These are phyloP conservation scores for Planiliza haematocheilus DNA, from an alignment of 2,113 vertebrate species.

Conservation along the genomic window DNA sequence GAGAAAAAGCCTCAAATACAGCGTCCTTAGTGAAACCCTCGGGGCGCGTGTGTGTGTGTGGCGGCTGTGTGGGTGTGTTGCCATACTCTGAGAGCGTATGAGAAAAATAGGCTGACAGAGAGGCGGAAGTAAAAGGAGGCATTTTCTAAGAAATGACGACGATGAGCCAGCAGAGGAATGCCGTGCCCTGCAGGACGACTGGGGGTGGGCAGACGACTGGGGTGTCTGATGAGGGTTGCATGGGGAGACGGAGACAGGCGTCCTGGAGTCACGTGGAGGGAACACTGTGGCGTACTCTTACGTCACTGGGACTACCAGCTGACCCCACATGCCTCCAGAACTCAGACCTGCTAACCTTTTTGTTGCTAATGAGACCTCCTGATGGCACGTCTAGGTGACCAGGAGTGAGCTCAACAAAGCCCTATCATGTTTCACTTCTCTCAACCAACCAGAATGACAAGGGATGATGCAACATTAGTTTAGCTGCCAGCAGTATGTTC, in stretches of 20 bases:
- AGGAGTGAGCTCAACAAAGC: slow-evolving; percentile 17
- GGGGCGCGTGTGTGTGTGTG: slow-evolving; percentile 22
- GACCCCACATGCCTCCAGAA: slow-evolving; percentile 43
- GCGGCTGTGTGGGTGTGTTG: slow-evolving; percentile 20
- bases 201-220: not conserved
- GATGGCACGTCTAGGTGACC: slow-evolving; percentile 19
- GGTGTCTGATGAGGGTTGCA: slow-evolving; percentile 44
- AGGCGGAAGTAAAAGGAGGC: slow-evolving; percentile 38
- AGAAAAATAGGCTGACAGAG: slow-evolving; percentile 39
- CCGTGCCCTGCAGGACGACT: slow-evolving; percentile 19
- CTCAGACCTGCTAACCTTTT: slow-evolving; percentile 13
- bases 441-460: not conserved
- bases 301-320: slow-evolving; percentile 38
- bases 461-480: not conserved
- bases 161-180: slow-evolving; percentile 60
- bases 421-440: slow-evolving; percentile 5
- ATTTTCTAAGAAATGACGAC: slow-evolving; percentile 60
- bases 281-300: slow-evolving; percentile 41
- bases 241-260: slow-evolving; percentile 23
- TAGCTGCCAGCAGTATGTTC: not conserved
- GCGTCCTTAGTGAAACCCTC: slow-evolving; percentile 46
- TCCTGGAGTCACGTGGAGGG: slow-evolving; percentile 35
- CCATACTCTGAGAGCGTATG: slow-evolving; percentile 13
- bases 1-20: slow-evolving; percentile 58
- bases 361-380: slow-evolving; percentile 51